Base-by-base conservation (phyloP, 2,113 vertebrate species). In the Aegithalos caudatus region DNA sequence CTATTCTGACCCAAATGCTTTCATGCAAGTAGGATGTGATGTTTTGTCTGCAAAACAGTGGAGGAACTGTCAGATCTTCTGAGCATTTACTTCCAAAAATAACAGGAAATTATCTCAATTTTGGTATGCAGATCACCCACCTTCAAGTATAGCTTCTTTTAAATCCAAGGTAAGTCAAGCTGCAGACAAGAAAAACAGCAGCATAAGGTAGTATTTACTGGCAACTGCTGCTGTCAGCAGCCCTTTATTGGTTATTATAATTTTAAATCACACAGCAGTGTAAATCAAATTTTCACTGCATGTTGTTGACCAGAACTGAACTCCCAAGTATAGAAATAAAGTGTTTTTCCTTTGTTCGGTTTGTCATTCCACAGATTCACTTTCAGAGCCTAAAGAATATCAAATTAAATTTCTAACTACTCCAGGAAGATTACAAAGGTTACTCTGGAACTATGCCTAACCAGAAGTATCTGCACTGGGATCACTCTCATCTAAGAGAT, bases 281-380 rank as follows among this genome's bases (percentile, higher is more conserved):
- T 65, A 94, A 96, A 95, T 90, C 27, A 3, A 69, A 88, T 90
- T 67, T 90, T 86, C 48, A 76, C 27, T 72, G 44, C 86, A 67
- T 56, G 31, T 40, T 90, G 48, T 44, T 60, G 37, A 57, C 44
- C 53, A 76, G 57, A 82, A 88, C 22, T 81, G 56, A 92, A 87
- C 14, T 60, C 35, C 15, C 23, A 58, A 20, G 3, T 33, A 82
- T 0, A 79, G 69, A 85, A 90, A 79, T 82, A 7, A 69, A 87
- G 51, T 48, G 56, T 51, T 69, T 90, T 93, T 64, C 38, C 40
- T 76, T 86, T 31, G 57, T 31, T 38, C 0, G 0, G 4, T 56
- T 82, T 88, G n/a, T 82, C 13, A 24, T 69, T 88, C 67, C 78
- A 85, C 5, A 76, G 48, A 79, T 35, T 24, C 48, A 67, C 65